These are phyloP conservation scores for Pseudomyrmex flavicornis DNA, from an alignment of 1,140 invertebrate species.

Conservation along the genomic window DNA sequence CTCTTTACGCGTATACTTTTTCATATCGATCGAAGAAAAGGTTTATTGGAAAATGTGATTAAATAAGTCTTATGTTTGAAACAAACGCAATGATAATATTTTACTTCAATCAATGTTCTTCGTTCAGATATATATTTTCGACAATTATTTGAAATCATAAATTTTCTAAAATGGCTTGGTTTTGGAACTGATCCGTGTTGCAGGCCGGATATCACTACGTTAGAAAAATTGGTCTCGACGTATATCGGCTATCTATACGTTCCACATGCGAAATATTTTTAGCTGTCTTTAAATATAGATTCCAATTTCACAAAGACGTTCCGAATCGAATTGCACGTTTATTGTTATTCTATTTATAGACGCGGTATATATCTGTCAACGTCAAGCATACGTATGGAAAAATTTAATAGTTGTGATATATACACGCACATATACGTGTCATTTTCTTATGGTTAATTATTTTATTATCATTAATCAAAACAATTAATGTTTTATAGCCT, in stretches of 20 bases:
- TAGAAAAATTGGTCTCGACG: background rate
- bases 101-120: no score
- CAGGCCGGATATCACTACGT: background rate
- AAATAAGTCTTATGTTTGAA: background rate
- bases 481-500: background rate
- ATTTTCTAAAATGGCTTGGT: background rate
- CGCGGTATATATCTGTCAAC: no score
- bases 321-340: slow-evolving; percentile 1
- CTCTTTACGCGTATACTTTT: background rate
- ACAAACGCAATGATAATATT: no score
- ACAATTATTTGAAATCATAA: background rate
- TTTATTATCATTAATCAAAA: background rate
- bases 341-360: no score
- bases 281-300: background rate
- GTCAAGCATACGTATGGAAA: background rate
- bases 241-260: background rate
- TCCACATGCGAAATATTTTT: slow-evolving; percentile 22
- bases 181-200: background rate
- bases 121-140: background rate
- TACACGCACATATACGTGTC: background rate
- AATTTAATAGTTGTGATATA: no score
- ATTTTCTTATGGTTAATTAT: background rate
- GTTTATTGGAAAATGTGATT: background rate
- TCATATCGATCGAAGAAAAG: background rate
- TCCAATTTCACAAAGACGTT: background rate